Evolutionary conservation across 2,888 invertebrate species (phyloP).

Genomic region (Elysia crispata): DNA sequence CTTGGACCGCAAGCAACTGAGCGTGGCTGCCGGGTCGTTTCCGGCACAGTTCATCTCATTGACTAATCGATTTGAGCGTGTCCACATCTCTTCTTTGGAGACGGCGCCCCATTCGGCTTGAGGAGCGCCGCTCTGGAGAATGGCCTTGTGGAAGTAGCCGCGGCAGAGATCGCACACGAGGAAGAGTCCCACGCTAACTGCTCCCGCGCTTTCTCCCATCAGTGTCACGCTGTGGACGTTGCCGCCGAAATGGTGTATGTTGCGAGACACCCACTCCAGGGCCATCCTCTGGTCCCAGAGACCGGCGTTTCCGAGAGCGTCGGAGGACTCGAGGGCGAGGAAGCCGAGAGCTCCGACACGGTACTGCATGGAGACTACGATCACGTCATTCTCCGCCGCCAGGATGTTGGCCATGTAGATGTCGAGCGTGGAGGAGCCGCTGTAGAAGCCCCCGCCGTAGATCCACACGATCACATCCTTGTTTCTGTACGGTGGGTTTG

Average conservation of each 20-base stretch:
- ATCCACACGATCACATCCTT: constrained; percentile 96
- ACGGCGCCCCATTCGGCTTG: constrained; percentile 96
- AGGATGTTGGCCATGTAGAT: constrained; percentile 94
- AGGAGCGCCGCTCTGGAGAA: constrained; percentile 94
- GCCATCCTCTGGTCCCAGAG: constrained; percentile 96
- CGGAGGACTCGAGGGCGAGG: constrained; percentile 78
- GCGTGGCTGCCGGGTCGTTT: constrained; percentile 82
- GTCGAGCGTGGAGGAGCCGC: constrained; percentile 93
- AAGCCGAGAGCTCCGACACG: constrained; percentile 91
- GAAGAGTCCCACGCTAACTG: constrained; percentile 90
- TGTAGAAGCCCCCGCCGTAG: constrained; percentile 83
- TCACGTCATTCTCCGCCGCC: constrained; percentile 91
- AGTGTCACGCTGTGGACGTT: constrained; percentile 94
- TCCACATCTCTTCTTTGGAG: constrained; percentile 85
- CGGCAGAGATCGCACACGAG: constrained; percentile 91
- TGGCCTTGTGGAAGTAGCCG: constrained; percentile 87
- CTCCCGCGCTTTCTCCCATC: constrained; percentile 97
- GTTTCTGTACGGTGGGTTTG: constrained; percentile 75
- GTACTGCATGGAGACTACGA: constrained; percentile 96
- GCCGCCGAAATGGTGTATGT: constrained; percentile 80
- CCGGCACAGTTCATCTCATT: constrained; percentile 90
- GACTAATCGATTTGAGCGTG: constrained; percentile 89
- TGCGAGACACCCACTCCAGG: constrained; percentile 80
- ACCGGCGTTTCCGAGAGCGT: constrained; percentile 95
- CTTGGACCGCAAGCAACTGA: constrained; percentile 85